Evolutionary conservation across 2,888 invertebrate species (phyloP), one percentile per base, ranked within the genome.

Genomic region (Spilarctia lutea): DNA sequence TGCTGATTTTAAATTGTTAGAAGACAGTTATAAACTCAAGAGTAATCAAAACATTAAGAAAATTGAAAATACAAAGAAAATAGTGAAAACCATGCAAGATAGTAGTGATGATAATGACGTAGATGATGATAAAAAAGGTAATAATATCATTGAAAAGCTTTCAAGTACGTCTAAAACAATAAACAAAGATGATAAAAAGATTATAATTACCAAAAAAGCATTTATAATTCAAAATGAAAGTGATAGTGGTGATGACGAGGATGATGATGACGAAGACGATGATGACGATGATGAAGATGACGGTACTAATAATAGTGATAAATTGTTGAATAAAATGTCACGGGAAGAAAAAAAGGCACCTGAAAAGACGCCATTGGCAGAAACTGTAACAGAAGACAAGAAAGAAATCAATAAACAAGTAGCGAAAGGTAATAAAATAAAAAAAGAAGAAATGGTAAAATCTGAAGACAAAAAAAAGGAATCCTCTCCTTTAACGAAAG

Each of bases 381-480:
- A 75, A 20, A 76, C 75, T 69, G 74, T 79, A 52, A 63, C 39
- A 3, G 73, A 74, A 69, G 42, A 71, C 0, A 83, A 75, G 52
- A 52, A 33, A 35, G 74, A 82, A 70, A 45, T 48, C 8, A 27
- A 6, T 1, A 75, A 72, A 56, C 70, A 72, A 33, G 39, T 27
- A 24, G 1, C 48, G 20, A 48, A 68, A 63, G 52, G 24, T 35
- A 72, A 68, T 2, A 71, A 69, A 8, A 13, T 66, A 30, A 75
- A 68, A 45, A 42, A 16, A 1, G 75, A 76, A 39, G 33, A 60
- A 0, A 81, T 71, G 71, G 33, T 45, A 30, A 83, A 78, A 76
- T 20, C 68, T 65, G 84, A 84, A 56, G 74, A 27, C 27, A 86
- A 81, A 78, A 83, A 82, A 24, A 10, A 20, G 24, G 81, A 85